These are phyloP conservation scores for Listrodromus nycthemerus DNA, from an alignment of 2,888 invertebrate genomes.

Conservation along the genomic window DNA sequence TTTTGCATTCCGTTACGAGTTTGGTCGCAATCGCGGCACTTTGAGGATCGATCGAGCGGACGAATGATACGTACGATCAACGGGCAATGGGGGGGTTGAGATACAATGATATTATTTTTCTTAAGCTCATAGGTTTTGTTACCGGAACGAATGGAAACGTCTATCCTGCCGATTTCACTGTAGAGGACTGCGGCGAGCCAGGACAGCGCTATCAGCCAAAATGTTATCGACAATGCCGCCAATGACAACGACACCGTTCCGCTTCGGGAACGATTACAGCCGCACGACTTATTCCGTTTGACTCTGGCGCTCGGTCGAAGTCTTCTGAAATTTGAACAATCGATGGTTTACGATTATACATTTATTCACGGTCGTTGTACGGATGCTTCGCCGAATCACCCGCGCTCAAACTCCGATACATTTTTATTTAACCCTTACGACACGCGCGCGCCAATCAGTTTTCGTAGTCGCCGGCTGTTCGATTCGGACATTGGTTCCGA, in stretches of 20 bases:
- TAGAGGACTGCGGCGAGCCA: constrained; percentile 83
- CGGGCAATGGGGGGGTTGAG: too few relatives aligned
- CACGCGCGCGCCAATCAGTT: too few relatives aligned
- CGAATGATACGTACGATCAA: too few relatives aligned
- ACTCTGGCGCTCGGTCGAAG: constrained; percentile 73
- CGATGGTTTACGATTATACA: background rate
- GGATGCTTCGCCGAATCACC: background rate
- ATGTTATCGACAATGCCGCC: constrained; percentile 77
- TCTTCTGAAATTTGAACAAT: constrained; percentile 71
- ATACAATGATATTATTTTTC: background rate
- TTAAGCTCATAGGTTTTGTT: constrained; percentile 63
- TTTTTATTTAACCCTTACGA: too few relatives aligned
- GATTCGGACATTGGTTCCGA: background rate
- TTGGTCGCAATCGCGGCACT: background rate
- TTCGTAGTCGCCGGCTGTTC: too few relatives aligned
- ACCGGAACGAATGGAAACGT: constrained; percentile 82
- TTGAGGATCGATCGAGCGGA: background rate
- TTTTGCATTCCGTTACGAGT: background rate
- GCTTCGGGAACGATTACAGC: constrained; percentile 75
- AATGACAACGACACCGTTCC: constrained; percentile 78
- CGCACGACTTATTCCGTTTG: constrained; percentile 71
- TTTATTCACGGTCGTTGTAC: background rate
- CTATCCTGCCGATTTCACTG: constrained; percentile 82
- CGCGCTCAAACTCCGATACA: background rate
- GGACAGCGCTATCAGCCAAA: constrained; percentile 83